phyloP scores from a whole-genome alignment of 2,888 invertebrate species.

The Psylliodes chrysocephalus region DNA sequence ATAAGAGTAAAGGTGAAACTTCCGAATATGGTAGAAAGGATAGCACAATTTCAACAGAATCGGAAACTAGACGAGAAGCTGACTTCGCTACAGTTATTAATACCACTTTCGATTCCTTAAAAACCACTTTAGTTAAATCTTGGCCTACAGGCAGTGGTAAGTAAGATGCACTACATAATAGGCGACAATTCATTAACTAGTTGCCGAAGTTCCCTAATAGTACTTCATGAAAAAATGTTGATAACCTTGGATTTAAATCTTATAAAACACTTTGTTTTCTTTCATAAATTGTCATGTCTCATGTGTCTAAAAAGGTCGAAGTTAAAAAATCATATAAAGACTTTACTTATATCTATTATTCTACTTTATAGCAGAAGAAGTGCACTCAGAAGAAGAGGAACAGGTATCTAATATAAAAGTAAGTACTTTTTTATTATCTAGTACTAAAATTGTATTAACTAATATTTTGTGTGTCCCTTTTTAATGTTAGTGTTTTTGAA shows the following conservation, averaged over 20 bases:
- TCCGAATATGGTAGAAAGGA: constrained; percentile 19
- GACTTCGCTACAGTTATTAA: constrained; percentile 60
- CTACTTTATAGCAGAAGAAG: constrained; percentile 50
- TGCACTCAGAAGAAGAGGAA: constrained; percentile 44
- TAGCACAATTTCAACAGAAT: constrained; percentile 32
- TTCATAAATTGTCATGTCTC: too few species aligned
- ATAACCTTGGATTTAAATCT: too few species aligned
- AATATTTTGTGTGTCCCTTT: constrained; percentile 38
- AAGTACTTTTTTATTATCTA: constrained; percentile 39
- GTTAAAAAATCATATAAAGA: too few species aligned
- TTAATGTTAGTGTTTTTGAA: constrained; percentile 38
- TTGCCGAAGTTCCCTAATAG: too few species aligned
- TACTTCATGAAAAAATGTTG: too few species aligned
- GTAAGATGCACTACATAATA: constrained; percentile 18
- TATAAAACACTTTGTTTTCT: too few species aligned
- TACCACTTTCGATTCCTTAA: constrained; percentile 58
- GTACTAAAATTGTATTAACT: constrained; percentile 27
- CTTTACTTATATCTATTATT: too few species aligned
- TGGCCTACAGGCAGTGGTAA: constrained; percentile 53
- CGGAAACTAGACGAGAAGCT: constrained; percentile 43
- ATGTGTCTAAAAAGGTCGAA: too few species aligned
- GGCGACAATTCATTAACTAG: too few species aligned
- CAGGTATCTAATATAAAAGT: constrained; percentile 54
- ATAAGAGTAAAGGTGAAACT: constrained; percentile 50
- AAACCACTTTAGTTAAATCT: constrained; percentile 55